A percentile compares a stretch with the other conserved stretches of the same genome.
phyloP scores from a whole-genome alignment of 2,113 vertebrate species.

The Cyprinodon brontotheroides region DNA sequence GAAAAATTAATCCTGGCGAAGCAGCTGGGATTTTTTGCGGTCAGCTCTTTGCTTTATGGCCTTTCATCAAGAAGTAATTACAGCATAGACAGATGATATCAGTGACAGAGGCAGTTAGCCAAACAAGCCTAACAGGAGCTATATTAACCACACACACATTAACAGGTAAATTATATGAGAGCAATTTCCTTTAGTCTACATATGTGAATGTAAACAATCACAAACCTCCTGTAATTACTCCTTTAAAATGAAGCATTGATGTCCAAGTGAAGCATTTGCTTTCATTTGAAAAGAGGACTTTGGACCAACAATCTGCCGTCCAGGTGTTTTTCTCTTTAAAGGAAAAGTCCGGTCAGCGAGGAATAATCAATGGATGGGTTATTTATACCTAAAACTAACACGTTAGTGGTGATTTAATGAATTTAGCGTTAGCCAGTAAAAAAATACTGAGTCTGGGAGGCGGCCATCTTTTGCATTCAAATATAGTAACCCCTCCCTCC shows the following conservation, averaged over 20 bases:
- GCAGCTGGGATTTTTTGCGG: conserved; percentile 57
- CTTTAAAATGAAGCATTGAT: conserved; percentile 11
- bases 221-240: conserved; percentile 13
- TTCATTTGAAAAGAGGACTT: background rate
- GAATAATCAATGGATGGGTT: too few species aligned
- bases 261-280: background rate
- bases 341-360: too few species aligned
- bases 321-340: background rate
- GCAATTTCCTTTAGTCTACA: conserved; percentile 18
- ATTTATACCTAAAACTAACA: too few species aligned
- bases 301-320: background rate
- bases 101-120: conserved; percentile 60
- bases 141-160: conserved; percentile 53
- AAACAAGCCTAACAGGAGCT: conserved; percentile 46
- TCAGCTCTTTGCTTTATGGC: conserved; percentile 53
- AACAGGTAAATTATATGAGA: conserved; percentile 38
- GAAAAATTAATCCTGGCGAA: conserved; percentile 54
- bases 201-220: conserved; percentile 20
- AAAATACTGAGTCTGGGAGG: too few species aligned
- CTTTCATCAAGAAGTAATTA: conserved; percentile 72
- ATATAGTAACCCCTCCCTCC: too few species aligned
- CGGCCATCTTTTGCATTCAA: too few species aligned
- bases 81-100: conserved; percentile 60
- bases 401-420: too few species aligned
- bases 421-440: too few species aligned